These are phyloP conservation scores for Petroica traversi DNA, from an alignment of 2,113 vertebrate species.

Conservation along the genomic window DNA sequence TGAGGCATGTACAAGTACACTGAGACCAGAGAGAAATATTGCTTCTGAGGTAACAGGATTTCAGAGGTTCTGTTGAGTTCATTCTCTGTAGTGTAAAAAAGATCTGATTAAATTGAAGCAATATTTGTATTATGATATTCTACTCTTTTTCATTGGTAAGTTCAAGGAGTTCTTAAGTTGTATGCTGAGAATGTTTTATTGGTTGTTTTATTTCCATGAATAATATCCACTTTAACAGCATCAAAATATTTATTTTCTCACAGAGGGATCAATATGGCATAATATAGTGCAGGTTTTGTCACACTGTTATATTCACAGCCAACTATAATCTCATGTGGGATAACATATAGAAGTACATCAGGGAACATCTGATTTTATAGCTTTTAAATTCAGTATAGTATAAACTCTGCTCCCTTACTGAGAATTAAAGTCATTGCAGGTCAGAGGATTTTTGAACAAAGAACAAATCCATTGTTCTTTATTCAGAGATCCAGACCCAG, in stretches of 20 bases:
- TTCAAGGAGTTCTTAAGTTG: neutral
- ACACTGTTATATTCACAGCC: neutral
- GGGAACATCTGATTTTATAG: slow-evolving; percentile 25
- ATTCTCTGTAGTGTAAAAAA: neutral
- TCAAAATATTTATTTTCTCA: slow-evolving; percentile 14
- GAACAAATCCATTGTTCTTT: neutral
- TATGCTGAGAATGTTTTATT: neutral
- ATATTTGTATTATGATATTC: neutral
- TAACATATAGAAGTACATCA: neutral
- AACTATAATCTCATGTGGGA: neutral
- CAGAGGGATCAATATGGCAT: neutral
- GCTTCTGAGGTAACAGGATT: neutral
- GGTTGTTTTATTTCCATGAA: neutral
- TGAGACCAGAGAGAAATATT: neutral
- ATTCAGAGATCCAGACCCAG: neutral
- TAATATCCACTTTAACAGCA: neutral
- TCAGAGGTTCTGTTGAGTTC: neutral
- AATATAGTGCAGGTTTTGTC: neutral
- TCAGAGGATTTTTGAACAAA: neutral
- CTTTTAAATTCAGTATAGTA: slow-evolving; percentile 5
- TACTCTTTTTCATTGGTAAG: neutral
- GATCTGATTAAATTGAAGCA: neutral
- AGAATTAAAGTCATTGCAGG: neutral
- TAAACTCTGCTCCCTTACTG: neutral
- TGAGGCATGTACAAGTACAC: neutral